Evolutionary conservation across 2,113 vertebrate species (phyloP).

Genomic region (Myrmecophaga tridactyla): DNA sequence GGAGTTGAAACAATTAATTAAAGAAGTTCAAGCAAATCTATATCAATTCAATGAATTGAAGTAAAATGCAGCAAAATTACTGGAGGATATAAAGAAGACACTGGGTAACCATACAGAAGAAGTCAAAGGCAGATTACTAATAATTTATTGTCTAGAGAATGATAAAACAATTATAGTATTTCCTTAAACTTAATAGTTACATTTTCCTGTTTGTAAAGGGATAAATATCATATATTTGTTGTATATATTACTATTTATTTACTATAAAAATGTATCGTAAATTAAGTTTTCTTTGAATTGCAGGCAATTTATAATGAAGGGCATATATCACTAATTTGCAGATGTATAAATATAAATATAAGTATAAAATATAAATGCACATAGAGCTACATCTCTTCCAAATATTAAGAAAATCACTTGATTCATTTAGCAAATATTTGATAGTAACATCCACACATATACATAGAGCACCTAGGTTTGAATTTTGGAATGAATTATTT

Average conservation of each 20-base stretch:
- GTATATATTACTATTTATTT: not conserved
- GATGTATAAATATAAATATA: too few species aligned
- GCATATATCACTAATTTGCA: not conserved
- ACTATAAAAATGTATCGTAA: not conserved
- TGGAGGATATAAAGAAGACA: too few species aligned
- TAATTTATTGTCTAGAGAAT: not conserved
- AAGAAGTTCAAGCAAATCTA: too few species aligned
- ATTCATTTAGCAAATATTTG: not conserved
- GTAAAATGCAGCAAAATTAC: too few species aligned
- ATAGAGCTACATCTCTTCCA: not conserved
- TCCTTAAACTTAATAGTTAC: not conserved
- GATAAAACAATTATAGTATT: not conserved
- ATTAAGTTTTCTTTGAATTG: not conserved
- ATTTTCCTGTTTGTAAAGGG: not conserved
- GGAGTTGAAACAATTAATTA: too few species aligned
- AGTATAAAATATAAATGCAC: not conserved
- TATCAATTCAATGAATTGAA: too few species aligned
- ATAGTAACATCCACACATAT: not conserved
- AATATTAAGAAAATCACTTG: not conserved
- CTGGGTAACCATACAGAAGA: too few species aligned
- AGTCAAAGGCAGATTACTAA: too few species aligned
- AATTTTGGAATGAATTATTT: not conserved
- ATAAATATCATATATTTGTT: not conserved
- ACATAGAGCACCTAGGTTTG: too few species aligned
- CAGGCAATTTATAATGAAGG: not conserved